Base-by-base conservation (phyloP, 2,888 invertebrate species). In the Drosophila planitibia region DNA sequence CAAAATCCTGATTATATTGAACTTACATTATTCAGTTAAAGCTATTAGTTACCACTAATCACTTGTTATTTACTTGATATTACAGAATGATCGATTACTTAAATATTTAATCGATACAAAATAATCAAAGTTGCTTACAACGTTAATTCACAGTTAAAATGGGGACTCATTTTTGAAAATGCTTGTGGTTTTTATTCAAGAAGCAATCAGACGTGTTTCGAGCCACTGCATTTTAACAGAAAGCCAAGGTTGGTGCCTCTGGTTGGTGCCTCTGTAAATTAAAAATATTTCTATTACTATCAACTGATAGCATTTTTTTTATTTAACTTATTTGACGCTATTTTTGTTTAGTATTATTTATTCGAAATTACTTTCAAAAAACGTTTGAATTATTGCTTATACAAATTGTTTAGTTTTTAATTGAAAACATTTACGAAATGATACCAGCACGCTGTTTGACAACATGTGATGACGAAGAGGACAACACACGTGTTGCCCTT, bases 211-310 rank as follows among this genome's bases (percentile, higher is more conserved):
- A 22, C 44, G 68, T 19, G 16, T 12, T 47, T 22, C 30, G 7
- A 39, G 4, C 74, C 64, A 92, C 92, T 83, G 93, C 93, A 53
- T 93, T 85, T 81, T 93, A 85, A 89, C 54, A 33, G 39, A 58
- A 33, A 49, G 9, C 14, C 10, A 14, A 39, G 12, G 16, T 22
- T 16, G 44, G 33, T 30, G 16, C 30, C 14, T 22, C 30, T 30
- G 12, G 16, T 22, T 16, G 44, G 33, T 30, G 16, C 33, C 19
- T 22, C 30, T 30, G 33, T 41, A 25, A 52, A 52, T 61, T 63
- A 54, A 67, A 58, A 28, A 57, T n/a, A 69, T 51, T 57, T 33
- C 37, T 37, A 37, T 4, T 32, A 32, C 32, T 53, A 32, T 53
- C 16, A 22, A 33, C 37, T 28, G 35, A 55, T 14, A 28, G 1